phyloP scores from a whole-genome alignment of 2,888 invertebrate species.

The Apamea crenata region DNA sequence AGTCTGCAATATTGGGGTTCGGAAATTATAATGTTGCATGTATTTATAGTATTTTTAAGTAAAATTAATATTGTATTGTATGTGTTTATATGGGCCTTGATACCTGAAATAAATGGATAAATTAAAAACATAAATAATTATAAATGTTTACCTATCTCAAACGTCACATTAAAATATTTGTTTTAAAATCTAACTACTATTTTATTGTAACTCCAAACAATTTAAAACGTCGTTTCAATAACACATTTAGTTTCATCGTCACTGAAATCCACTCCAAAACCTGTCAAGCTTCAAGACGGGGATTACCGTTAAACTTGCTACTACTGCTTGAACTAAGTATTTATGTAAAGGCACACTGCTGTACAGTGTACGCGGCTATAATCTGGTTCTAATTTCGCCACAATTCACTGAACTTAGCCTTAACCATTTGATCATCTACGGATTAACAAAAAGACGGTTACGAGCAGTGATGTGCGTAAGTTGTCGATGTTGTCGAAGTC shows the following conservation, averaged over 20 bases:
- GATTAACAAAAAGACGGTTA: slow-evolving; percentile 65
- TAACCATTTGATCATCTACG: slow-evolving; percentile 63
- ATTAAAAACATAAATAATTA: too few relatives aligned
- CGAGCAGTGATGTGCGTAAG: slow-evolving; percentile 36
- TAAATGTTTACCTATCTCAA: neutral
- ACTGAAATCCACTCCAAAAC: slow-evolving; percentile 11
- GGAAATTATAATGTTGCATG: too few relatives aligned
- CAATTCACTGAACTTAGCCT: slow-evolving; percentile 64
- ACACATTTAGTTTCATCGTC: neutral
- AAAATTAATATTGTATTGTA: too few relatives aligned
- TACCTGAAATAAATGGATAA: too few relatives aligned
- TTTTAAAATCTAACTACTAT: neutral
- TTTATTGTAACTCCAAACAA: neutral
- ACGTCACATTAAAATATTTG: neutral
- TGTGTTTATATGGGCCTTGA: too few relatives aligned
- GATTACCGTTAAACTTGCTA: slow-evolving; percentile 44
- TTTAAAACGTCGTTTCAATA: neutral
- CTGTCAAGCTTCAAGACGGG: slow-evolving; percentile 3
- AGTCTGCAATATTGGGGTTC: too few relatives aligned
- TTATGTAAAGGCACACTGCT: slow-evolving; percentile 44
- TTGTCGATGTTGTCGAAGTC: slow-evolving; percentile 4
- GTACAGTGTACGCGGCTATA: slow-evolving; percentile 38
- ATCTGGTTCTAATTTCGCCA: slow-evolving; percentile 55
- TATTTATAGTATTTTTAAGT: too few relatives aligned
- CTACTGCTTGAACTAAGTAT: slow-evolving; percentile 48